phyloP scores from a whole-genome alignment of 2,113 vertebrate genomes.

The Microtus pennsylvanicus region DNA sequence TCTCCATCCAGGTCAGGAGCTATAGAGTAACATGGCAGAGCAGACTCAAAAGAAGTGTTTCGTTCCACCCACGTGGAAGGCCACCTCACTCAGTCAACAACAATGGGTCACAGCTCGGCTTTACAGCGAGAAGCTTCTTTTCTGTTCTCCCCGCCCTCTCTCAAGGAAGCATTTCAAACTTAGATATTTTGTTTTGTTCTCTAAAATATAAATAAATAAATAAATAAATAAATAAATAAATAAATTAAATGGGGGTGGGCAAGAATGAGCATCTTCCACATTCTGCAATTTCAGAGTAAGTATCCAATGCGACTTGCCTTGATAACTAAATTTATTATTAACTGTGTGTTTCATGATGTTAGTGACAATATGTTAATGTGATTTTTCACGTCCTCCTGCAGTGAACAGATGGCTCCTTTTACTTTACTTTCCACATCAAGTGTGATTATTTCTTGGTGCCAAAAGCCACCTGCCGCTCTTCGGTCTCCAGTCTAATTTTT shows the following conservation, averaged over 20 bases:
- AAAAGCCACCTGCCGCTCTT: slow-evolving; percentile 99
- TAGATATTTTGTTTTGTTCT: background rate
- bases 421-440: slow-evolving; percentile 99
- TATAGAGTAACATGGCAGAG: slow-evolving; percentile 41
- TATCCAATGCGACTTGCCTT: slow-evolving; percentile 91
- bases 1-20: slow-evolving; percentile 42
- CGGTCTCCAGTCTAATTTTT: slow-evolving; percentile 99
- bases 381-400: slow-evolving; percentile 96
- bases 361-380: slow-evolving; percentile 99
- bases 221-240: slow-evolving; percentile 33
- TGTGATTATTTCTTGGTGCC: slow-evolving; percentile 99
- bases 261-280: slow-evolving; percentile 81
- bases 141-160: background rate
- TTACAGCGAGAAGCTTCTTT: slow-evolving; percentile 54
- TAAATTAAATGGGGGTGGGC: slow-evolving; percentile 1
- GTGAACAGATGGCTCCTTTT: slow-evolving; percentile 99
- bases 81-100: slow-evolving; percentile 42
- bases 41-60: slow-evolving; percentile 52
- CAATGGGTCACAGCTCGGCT: slow-evolving; percentile 21
- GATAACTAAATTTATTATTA: slow-evolving; percentile 98
- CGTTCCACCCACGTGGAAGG: background rate
- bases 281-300: slow-evolving; percentile 90
- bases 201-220: slow-evolving; percentile 20
- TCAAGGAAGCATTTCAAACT: slow-evolving; percentile 19
- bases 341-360: slow-evolving; percentile 99